Conservation (phyloP, 2,113 vertebrate species). For the Lamprotornis superbus region DNA sequence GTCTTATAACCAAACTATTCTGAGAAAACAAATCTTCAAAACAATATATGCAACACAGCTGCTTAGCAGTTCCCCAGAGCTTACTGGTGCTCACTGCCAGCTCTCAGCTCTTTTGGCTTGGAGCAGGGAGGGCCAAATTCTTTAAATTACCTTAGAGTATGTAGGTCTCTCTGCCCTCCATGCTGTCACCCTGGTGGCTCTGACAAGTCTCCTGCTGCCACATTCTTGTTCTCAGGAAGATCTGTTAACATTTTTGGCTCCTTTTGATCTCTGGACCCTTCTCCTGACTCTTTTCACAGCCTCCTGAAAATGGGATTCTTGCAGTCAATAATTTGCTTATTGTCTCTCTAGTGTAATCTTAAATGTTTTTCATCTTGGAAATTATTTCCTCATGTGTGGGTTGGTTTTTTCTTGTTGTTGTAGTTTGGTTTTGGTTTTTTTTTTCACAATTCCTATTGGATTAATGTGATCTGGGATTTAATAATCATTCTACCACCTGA, state of each 20-base stretch:
- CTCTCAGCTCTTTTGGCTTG: background rate
- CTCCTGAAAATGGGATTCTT: constrained; percentile 37
- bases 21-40: constrained; percentile 41
- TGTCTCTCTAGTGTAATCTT: constrained; percentile 42
- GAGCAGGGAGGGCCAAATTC: background rate
- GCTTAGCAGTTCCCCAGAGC: constrained; percentile 12
- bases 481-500: background rate
- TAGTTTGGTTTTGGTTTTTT: background rate
- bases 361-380: constrained; percentile 5
- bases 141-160: background rate
- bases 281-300: constrained; percentile 30
- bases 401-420: background rate
- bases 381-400: background rate
- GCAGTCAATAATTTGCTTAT: constrained; percentile 31
- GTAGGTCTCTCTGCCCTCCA: background rate
- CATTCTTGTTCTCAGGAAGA: constrained; percentile 32
- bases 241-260: constrained; percentile 28
- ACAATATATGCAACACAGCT: constrained; percentile 24
- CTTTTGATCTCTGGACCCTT: constrained; percentile 45
- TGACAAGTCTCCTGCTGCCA: constrained; percentile 8
- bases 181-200: constrained; percentile 32
- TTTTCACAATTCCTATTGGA: background rate
- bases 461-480: background rate
- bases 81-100: constrained; percentile 33
- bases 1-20: background rate